phyloP scores from a whole-genome alignment of 1,140 invertebrate species.

The Metopolophium dirhodum region DNA sequence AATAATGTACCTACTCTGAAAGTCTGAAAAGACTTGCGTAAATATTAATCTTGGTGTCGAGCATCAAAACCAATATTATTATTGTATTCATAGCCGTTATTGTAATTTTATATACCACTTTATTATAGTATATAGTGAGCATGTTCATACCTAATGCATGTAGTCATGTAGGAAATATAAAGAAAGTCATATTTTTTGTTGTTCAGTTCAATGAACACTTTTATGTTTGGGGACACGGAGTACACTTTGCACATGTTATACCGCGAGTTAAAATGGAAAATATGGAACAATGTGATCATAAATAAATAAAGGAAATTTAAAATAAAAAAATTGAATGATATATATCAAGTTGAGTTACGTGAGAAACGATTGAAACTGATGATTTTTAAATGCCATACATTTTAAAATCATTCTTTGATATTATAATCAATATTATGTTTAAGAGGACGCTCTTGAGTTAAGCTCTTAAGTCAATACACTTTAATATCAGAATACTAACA shows the following conservation, averaged over 20 bases:
- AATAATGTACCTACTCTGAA: neutral
- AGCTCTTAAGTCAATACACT: too few relatives aligned
- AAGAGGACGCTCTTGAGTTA: too few relatives aligned
- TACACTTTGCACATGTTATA: neutral
- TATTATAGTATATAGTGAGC: neutral
- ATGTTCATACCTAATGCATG: neutral
- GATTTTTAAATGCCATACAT: neutral
- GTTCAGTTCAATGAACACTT: neutral
- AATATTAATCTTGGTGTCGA: slow-evolving; percentile 34
- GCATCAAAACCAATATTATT: slow-evolving; percentile 10
- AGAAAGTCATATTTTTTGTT: slow-evolving; percentile 27
- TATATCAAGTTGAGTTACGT: neutral
- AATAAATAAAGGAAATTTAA: neutral
- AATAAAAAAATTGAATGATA: neutral
- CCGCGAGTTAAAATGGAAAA: neutral
- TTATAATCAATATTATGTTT: neutral
- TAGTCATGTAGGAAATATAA: neutral
- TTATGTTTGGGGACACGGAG: neutral
- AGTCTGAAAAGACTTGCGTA: neutral
- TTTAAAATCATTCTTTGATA: neutral
- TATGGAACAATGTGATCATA: neutral
- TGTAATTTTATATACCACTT: slow-evolving; percentile 15
- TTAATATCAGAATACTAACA: too few relatives aligned
- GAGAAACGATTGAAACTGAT: neutral
- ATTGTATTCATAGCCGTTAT: neutral